Evolutionary conservation across 2,797 vertebrate species (phyloP).

Genomic region (Vultur gryphus): DNA sequence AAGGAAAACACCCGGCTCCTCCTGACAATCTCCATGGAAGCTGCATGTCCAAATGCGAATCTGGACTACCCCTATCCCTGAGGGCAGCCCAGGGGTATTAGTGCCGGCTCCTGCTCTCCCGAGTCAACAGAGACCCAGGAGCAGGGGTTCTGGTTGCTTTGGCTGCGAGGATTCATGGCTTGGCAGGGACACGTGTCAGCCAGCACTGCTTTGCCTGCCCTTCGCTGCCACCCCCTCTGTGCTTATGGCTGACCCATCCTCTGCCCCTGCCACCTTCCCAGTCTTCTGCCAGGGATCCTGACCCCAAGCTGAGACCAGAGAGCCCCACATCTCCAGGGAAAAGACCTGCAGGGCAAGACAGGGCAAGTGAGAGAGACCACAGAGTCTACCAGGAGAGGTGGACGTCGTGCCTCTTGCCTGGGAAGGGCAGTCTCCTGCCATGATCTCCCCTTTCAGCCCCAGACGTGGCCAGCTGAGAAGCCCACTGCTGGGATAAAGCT

Average conservation of each 20-base stretch:
- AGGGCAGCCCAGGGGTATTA: background rate
- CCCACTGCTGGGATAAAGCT: background rate
- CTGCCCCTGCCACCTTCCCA: background rate
- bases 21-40: rapidly evolving
- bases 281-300: background rate
- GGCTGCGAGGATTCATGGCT: background rate
- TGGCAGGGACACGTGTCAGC: background rate
- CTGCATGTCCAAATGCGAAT: rapidly evolving
- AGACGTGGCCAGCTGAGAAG: background rate
- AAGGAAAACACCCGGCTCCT: background rate
- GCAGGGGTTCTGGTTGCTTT: background rate
- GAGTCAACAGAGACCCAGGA: background rate
- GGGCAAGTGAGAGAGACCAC: background rate
- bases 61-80: too few species aligned
- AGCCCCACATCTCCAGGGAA: too few species aligned
- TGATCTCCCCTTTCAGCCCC: background rate
- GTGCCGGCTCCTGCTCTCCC: background rate
- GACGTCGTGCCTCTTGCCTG: rapidly evolving
- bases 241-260: background rate
- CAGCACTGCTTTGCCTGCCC: background rate
- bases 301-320: background rate
- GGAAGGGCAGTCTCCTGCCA: background rate
- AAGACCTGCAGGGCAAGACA: background rate
- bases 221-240: background rate
- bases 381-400: background rate